These are phyloP conservation scores for Melinaea menophilus DNA, from an alignment of 2,888 invertebrate species.

Conservation along the genomic window DNA sequence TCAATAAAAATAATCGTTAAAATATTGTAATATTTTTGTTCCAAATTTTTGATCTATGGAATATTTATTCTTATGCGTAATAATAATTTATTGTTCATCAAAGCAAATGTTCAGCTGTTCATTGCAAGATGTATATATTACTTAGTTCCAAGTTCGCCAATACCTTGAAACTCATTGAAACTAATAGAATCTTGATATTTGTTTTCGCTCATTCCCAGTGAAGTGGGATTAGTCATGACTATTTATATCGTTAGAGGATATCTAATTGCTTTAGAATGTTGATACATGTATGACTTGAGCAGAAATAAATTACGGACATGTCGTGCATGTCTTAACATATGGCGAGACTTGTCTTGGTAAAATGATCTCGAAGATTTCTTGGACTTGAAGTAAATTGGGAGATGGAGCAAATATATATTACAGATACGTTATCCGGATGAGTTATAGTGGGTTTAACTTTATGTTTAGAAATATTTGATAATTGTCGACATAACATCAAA, in stretches of 20 bases:
- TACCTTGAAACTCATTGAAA: not conserved
- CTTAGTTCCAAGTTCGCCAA: too few species aligned
- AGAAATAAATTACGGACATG: conserved; percentile 8
- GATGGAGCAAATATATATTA: not conserved
- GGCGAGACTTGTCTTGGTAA: not conserved
- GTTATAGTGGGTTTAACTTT: too few species aligned
- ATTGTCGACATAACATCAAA: too few species aligned
- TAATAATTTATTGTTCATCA: too few species aligned
- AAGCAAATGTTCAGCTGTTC: too few species aligned
- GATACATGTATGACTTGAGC: conserved; percentile 17
- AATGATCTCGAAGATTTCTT: not conserved
- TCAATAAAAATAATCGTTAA: too few species aligned
- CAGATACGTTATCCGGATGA: too few species aligned
- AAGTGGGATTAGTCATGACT: not conserved
- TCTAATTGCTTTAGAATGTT: conserved; percentile 19
- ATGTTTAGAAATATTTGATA: too few species aligned
- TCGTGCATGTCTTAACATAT: not conserved
- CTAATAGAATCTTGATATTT: not conserved
- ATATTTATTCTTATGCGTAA: too few species aligned
- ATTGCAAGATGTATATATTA: too few species aligned
- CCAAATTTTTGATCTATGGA: too few species aligned
- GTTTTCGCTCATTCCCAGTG: not conserved
- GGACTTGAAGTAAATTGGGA: not conserved
- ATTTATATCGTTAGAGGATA: conserved; percentile 2
- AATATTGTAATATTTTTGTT: too few species aligned